Evolutionary conservation across 2,113 vertebrate species (phyloP), one percentile per base, ranked within the genome.

Genomic region (Melanotaenia duboulayi): DNA sequence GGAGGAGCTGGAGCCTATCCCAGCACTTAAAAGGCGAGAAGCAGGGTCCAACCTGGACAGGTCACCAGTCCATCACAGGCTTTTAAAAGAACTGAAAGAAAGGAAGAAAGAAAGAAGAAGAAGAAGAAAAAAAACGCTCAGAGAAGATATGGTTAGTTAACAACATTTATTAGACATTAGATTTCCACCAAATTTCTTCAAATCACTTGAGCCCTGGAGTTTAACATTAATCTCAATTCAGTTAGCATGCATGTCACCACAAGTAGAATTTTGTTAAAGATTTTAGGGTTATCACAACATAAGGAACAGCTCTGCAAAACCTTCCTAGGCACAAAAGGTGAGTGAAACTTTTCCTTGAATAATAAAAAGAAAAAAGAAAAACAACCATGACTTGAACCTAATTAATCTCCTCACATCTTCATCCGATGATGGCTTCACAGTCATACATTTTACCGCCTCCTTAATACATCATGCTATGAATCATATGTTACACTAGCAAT

Each of bases 141-240:
- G 17, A 1, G 4, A 9, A n/a, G 19, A 3, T 2, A 20, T 11
- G 12, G 65, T 87, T 85, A 70, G 66, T 83, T 85, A 23, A 77
- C 74, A 64, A 20, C 46, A 28, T 87, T 78, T 85, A 69, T 80
- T 76, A 64, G 22, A 32, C 28, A 32, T 10, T 14, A 59, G 48
- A 4, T 67, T 65, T n/a, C 7, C 42, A 69, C 11, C 42, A 56
- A 35, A 40, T 51, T 44, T 4, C 1, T 62, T 57, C 12, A 37
- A 52, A 37, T 4, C 23, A 1, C 51, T 72, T 62, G 1, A n/a
- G 2, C 20, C 2, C 17, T n/a, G 0, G 0, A 1, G 24, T 44
- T 59, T 9, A 40, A 8, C 19, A 2, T 12, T 6, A 0, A n/a
- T 32, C 39, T 56, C 44, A 56, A 63, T 48, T 61, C 1, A 65